A percentile compares a stretch with the other conserved stretches of the same genome.
phyloP scores from a whole-genome alignment of 1,140 invertebrate genomes.

The Parasteatoda tepidariorum region DNA sequence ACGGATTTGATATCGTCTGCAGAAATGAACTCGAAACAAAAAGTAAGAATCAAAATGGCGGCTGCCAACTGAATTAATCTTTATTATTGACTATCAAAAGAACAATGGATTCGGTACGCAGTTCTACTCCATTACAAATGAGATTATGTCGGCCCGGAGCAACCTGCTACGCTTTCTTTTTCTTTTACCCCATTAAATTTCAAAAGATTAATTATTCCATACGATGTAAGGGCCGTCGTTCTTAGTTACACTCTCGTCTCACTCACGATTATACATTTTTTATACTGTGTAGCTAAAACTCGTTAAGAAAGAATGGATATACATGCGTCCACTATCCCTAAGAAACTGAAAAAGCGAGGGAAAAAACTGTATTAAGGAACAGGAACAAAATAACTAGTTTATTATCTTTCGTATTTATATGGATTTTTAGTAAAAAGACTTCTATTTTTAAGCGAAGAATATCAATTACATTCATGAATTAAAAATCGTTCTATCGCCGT shows the following conservation, averaged over 20 bases:
- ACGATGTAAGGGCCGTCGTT: slow-evolving; percentile 21
- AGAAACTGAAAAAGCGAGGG: too few species aligned
- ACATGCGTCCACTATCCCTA: neutral
- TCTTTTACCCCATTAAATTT: slow-evolving; percentile 28
- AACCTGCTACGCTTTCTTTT: neutral
- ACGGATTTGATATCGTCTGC: slow-evolving; percentile 16
- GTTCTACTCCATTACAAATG: slow-evolving; percentile 55
- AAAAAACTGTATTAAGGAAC: too few species aligned
- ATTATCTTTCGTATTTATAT: too few species aligned
- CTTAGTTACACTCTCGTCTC: neutral
- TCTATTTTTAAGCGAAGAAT: too few species aligned
- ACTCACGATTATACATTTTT: slow-evolving; percentile 14
- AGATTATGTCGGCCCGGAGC: slow-evolving; percentile 33
- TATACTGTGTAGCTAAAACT: neutral
- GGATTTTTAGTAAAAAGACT: too few species aligned
- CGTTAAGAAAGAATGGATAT: neutral
- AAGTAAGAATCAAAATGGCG: slow-evolving; percentile 37
- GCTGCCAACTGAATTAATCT: slow-evolving; percentile 45
- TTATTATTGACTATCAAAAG: slow-evolving; percentile 54
- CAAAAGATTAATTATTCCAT: slow-evolving; percentile 45
- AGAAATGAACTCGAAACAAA: neutral
- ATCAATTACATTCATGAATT: too few species aligned
- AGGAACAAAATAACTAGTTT: too few species aligned
- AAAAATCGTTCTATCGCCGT: too few species aligned
- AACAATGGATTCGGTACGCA: slow-evolving; percentile 54